These are phyloP conservation scores for Agelas oroides DNA, from an alignment of 37 sponge, comb jelly and placozoan species.

Conservation along the genomic window DNA sequence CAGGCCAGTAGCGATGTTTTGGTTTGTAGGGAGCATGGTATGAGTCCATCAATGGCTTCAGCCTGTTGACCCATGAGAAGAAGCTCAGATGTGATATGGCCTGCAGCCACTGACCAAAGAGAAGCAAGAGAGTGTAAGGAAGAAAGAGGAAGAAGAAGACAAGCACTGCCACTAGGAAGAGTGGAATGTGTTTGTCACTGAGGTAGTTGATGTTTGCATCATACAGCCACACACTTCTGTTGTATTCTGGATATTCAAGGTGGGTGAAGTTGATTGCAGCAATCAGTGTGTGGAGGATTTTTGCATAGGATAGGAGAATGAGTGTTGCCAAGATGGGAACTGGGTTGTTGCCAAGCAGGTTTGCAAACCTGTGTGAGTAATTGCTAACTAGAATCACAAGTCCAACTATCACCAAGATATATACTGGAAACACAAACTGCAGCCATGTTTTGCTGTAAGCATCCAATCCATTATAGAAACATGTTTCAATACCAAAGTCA, in stretches of 20 bases:
- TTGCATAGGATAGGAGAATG: constrained; percentile 24
- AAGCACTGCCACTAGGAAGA: neutral
- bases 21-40: constrained; percentile 17
- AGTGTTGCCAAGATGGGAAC: constrained; percentile 30
- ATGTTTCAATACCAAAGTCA: constrained; percentile 22
- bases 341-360: constrained; percentile 11
- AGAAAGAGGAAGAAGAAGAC: neutral
- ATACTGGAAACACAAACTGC: constrained; percentile 24
- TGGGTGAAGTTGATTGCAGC: neutral
- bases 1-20: constrained; percentile 18
- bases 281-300: constrained; percentile 1
- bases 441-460: constrained; percentile 35
- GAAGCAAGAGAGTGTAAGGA: constrained; percentile 1
- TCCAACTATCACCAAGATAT: neutral
- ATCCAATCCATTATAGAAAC: constrained; percentile 29
- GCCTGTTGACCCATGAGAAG: neutral
- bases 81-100: neutral
- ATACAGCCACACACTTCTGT: neutral
- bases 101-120: constrained; percentile 14
- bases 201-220: constrained; percentile 14
- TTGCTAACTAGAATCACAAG: constrained; percentile 2
- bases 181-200: neutral
- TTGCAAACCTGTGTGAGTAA: neutral
- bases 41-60: constrained; percentile 1
- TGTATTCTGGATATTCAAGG: neutral